A percentile compares a stretch with the other conserved stretches of the same genome.
Evolutionary conservation across 2,113 vertebrate genomes (phyloP).

Genomic region (Amphiprion ocellaris): DNA sequence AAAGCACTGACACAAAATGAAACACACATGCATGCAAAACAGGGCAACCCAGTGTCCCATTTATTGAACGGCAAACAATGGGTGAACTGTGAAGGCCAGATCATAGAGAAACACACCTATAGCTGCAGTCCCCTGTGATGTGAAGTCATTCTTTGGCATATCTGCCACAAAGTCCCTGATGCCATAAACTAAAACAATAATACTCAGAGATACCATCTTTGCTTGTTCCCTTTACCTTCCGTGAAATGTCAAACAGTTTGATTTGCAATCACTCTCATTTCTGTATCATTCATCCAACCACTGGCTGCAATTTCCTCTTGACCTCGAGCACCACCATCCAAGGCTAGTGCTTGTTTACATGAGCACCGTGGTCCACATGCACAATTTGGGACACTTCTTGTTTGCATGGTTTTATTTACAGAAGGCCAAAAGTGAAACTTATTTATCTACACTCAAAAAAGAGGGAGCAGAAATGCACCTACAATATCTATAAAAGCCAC

Average conservation of each 20-base stretch:
- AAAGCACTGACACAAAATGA: too few species aligned
- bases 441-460: not conserved
- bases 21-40: too few species aligned
- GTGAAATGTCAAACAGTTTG: constrained; percentile 13
- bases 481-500: too few species aligned
- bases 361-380: not conserved
- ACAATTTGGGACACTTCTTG: constrained; percentile 32
- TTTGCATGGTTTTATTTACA: constrained; percentile 25
- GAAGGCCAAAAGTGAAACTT: not conserved
- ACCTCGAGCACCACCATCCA: constrained; percentile 14
- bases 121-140: not conserved
- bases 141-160: constrained; percentile 8
- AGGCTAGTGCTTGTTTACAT: not conserved
- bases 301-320: constrained; percentile 52
- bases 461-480: not conserved
- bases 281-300: constrained; percentile 29
- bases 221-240: constrained; percentile 7
- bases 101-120: not conserved
- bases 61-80: not conserved
- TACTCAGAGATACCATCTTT: constrained; percentile 43
- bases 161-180: not conserved
- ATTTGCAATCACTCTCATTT: constrained; percentile 36
- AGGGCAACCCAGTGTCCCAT: not conserved
- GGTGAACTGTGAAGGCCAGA: not conserved
- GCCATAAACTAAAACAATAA: constrained; percentile 42